Percentiles rank a stretch among this genome's conserved stretches.
Conservation (phyloP, 2,888 invertebrate species). For the Sepioteuthis lessoniana region DNA sequence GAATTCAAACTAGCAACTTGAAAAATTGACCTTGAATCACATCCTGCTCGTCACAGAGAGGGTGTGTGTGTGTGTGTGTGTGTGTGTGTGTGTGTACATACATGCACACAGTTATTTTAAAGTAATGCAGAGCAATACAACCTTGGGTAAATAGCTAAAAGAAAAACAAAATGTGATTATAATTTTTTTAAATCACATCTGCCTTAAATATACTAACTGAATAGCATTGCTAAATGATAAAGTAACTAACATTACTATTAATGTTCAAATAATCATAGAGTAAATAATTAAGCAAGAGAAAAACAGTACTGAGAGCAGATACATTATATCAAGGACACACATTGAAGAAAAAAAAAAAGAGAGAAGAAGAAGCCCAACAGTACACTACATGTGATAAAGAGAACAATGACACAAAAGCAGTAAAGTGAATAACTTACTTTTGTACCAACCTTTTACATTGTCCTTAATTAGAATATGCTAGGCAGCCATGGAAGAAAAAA, state of each 20-base stretch:
- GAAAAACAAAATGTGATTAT: neutral
- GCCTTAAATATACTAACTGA: neutral
- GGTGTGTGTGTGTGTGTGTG: too few relatives aligned
- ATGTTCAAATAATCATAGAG: neutral
- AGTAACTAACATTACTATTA: neutral
- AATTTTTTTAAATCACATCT: neutral
- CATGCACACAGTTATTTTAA: too few relatives aligned
- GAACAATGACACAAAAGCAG: constrained; percentile 15
- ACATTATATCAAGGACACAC: neutral
- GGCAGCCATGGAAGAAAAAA: neutral
- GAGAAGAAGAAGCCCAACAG: neutral
- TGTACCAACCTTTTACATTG: neutral
- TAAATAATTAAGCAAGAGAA: neutral
- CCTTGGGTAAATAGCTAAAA: neutral
- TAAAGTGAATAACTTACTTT: constrained; percentile 4
- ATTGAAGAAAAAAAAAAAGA: too few relatives aligned
- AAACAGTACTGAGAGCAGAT: neutral
- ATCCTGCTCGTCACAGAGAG: too few relatives aligned
- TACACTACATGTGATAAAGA: neutral
- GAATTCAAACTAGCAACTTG: too few relatives aligned
- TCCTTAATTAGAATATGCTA: constrained; percentile 2
- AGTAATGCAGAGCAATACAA: too few relatives aligned
- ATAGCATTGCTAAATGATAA: neutral
- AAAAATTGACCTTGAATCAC: too few relatives aligned
- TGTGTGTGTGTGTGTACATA: too few relatives aligned